Percentiles rank a stretch among this genome's conserved stretches.
Evolutionary conservation across 1,140 invertebrate genomes (phyloP).

Genomic region (Drosophila repletoides): DNA sequence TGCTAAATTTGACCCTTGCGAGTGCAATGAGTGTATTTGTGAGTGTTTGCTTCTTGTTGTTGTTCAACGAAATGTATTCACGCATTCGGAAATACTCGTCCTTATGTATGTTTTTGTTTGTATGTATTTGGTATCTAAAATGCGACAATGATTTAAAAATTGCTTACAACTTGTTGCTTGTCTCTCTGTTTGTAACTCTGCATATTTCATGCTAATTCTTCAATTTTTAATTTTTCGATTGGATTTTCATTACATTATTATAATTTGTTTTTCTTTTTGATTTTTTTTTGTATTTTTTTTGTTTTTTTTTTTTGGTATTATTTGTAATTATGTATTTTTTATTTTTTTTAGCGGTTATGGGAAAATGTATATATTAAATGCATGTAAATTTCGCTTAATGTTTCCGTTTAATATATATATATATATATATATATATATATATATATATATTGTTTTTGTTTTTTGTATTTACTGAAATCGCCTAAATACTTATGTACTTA

Average conservation of each 20-base stretch:
- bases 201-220: constrained; percentile 1
- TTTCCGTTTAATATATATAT: constrained; percentile 39
- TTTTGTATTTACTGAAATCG: constrained; percentile 62
- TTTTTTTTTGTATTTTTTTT: constrained; percentile 38
- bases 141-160: constrained; percentile 74
- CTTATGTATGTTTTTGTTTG: too few relatives aligned
- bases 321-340: constrained; percentile 49
- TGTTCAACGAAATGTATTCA: constrained; percentile 37
- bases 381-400: constrained; percentile 61
- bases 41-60: too few relatives aligned
- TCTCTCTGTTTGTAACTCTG: constrained; percentile 3
- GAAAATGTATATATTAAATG: constrained; percentile 74
- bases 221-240: too few relatives aligned
- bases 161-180: constrained; percentile 58
- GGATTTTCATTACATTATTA: constrained; percentile 8
- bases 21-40: constrained; percentile 4
- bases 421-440: constrained; percentile 53
- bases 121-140: constrained; percentile 52
- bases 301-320: constrained; percentile 41
- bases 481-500: constrained; percentile 56
- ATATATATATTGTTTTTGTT: constrained; percentile 20
- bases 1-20: constrained; percentile 7
- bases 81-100: constrained; percentile 36
- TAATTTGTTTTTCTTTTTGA: constrained; percentile 28
- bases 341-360: constrained; percentile 61